Base-by-base conservation (phyloP, 2,888 invertebrate genomes). In the Trypoxylon attenuatum region DNA sequence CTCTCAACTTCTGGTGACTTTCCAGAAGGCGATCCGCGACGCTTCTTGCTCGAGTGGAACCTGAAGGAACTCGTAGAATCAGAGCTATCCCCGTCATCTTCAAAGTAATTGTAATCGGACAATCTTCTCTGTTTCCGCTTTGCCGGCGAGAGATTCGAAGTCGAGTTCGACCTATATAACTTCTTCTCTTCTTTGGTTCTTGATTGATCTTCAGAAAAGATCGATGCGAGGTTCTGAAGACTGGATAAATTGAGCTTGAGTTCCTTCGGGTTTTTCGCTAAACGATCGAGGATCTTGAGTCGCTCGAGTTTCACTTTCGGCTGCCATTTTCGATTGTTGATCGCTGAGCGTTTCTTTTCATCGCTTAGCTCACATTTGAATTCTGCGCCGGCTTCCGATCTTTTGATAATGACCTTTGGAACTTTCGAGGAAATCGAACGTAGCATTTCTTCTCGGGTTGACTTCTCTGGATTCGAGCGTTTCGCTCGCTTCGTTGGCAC, bases 281-380 rank as follows among this genome's bases (percentile, higher is more conserved):
- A 85, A 10, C 79, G 80, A 38, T 87, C 87, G 5, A 87, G 51
- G 0, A 82, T 76, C 72, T 79, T 77, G 0, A 82, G 80, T 5
- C 87, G 76, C 18, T 84, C 79, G 1, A 87, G 61, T 25, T 84
- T 83, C 0, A 87, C 87, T 46, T 82, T 82, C 2, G 87, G 87
- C 45, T 87, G 87, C 83, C 85, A 85, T 27, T 76, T 82, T 0
- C 77, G 64, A 13, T 75, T 77, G 15, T 77, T 79, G 4, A 80
- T 77, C n/a, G 82, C 74, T 0, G 79, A 76, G 1, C 77, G 77
- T 10, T 76, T 76, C 10, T 74, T 78, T 6, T 69, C 68, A 57
- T 84, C 84, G 42, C 87, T 86, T 5, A 87, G 51, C 56, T 87
- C 86, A 42, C 87, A 87, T 25, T 86, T 87, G 27, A 87, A 87